Conservation (phyloP, 1,140 invertebrate genomes). For the Drosophila sulfurigaster region DNA sequence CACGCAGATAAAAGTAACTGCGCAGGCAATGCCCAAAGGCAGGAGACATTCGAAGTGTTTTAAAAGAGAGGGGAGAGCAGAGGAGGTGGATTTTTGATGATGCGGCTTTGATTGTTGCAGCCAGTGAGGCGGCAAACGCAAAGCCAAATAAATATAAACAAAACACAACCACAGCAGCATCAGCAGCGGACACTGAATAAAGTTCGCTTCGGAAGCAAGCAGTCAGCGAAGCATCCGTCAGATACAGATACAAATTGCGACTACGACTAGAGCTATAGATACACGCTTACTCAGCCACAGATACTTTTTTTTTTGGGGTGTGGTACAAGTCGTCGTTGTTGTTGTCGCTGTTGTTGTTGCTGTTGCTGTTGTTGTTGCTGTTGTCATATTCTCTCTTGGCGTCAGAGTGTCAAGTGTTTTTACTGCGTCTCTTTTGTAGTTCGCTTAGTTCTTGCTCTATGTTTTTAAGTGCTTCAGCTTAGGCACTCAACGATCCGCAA, state of each 20-base stretch:
- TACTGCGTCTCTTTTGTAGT: conserved; percentile 55
- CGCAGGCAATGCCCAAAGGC: conserved; percentile 22
- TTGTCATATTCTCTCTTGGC: conserved; percentile 14
- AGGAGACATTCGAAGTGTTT: not conserved
- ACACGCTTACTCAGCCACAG: conserved; percentile 11
- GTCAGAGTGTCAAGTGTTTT: conserved; percentile 77
- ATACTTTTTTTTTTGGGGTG: conserved; percentile 24
- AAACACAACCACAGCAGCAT: conserved; percentile 40
- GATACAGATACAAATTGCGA: conserved; percentile 30
- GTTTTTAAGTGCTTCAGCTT: conserved; percentile 64
- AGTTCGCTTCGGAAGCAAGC: conserved; percentile 9
- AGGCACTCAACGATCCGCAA: conserved; percentile 22
- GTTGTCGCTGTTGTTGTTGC: not conserved
- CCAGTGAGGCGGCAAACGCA: conserved; percentile 80
- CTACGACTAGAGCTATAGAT: conserved; percentile 38
- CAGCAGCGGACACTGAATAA: conserved; percentile 35
- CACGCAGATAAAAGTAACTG: conserved; percentile 83
- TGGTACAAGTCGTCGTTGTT: conserved; percentile 13
- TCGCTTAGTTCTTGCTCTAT: conserved; percentile 37
- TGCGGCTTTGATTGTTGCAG: conserved; percentile 67
- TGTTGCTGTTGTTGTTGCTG: not conserved
- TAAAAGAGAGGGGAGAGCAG: not conserved
- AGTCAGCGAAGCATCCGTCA: conserved; percentile 36
- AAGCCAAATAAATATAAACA: conserved; percentile 82
- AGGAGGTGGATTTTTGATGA: conserved; percentile 37